These are phyloP conservation scores for Beroe ovata DNA, from an alignment of 37 sponge, comb jelly and placozoan species.

Conservation along the genomic window DNA sequence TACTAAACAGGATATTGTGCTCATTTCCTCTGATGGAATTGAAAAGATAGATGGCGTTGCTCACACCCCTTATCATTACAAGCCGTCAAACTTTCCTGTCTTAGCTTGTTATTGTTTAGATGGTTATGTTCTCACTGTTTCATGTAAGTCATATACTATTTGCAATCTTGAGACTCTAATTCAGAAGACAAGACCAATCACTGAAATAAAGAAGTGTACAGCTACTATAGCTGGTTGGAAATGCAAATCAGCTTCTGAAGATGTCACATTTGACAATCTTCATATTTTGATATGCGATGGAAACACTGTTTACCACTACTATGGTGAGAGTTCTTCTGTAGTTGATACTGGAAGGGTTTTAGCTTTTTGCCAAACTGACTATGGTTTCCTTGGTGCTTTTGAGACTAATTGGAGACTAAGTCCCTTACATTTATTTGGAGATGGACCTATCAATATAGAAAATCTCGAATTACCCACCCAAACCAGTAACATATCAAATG, in stretches of 20 bases:
- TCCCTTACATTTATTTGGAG: conserved; percentile 28
- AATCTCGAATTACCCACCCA: conserved; percentile 1
- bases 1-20: not conserved
- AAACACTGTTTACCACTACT: conserved; percentile 1
- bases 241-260: not conserved
- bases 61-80: not conserved
- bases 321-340: not conserved
- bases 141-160: not conserved
- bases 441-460: conserved; percentile 14
- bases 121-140: conserved; percentile 13
- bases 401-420: conserved; percentile 44
- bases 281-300: conserved; percentile 24
- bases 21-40: not conserved
- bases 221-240: conserved; percentile 27
- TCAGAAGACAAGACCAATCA: not conserved
- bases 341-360: conserved; percentile 32
- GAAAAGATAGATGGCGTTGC: not conserved
- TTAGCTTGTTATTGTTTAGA: not conserved
- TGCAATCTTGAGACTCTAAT: not conserved
- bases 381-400: conserved; percentile 12
- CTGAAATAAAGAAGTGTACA: conserved; percentile 19
- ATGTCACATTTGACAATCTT: not conserved
- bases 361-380: conserved; percentile 3
- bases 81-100: not conserved
- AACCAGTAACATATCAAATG: not conserved